Conservation (phyloP, 2,797 vertebrate species). For the Calcarius lapponicus region DNA sequence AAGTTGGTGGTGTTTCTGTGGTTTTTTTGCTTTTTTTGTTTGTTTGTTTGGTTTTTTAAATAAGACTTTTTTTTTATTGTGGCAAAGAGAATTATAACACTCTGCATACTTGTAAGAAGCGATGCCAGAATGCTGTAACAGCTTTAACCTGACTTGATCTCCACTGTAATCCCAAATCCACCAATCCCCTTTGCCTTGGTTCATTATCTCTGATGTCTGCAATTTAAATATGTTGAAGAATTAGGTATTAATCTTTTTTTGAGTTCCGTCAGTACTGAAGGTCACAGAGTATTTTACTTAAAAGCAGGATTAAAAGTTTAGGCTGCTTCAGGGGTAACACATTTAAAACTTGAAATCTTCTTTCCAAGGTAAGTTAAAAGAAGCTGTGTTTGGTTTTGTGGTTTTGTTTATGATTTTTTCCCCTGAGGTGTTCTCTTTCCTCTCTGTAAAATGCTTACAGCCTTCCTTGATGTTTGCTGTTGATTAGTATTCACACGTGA, state of each 20-base stretch:
- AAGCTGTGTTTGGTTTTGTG: not conserved
- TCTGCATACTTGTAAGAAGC: not conserved
- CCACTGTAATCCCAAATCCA: constrained; percentile 79
- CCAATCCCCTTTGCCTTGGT: constrained; percentile 82
- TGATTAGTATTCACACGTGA: not conserved
- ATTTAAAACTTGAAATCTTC: not conserved
- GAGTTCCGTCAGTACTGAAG: constrained; percentile 38
- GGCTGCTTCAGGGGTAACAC: not conserved
- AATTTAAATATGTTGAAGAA: constrained; percentile 58
- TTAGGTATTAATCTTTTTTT: constrained; percentile 55
- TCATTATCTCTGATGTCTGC: constrained; percentile 76
- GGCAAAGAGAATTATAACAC: not conserved
- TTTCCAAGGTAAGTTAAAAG: not conserved
- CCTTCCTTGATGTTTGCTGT: not conserved
- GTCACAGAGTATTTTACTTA: not conserved
- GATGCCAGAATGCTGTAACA: constrained; percentile 36
- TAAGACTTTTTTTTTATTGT: not conserved
- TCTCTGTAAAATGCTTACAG: not conserved
- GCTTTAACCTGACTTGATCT: constrained; percentile 70
- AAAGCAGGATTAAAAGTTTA: not conserved
- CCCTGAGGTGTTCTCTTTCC: not conserved
- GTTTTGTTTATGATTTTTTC: not conserved
- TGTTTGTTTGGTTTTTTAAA: not conserved
- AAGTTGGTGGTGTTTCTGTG: not conserved
- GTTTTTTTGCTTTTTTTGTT: not conserved